phyloP scores from a whole-genome alignment of 2,797 vertebrate genomes.

The Rallus crepitans region DNA sequence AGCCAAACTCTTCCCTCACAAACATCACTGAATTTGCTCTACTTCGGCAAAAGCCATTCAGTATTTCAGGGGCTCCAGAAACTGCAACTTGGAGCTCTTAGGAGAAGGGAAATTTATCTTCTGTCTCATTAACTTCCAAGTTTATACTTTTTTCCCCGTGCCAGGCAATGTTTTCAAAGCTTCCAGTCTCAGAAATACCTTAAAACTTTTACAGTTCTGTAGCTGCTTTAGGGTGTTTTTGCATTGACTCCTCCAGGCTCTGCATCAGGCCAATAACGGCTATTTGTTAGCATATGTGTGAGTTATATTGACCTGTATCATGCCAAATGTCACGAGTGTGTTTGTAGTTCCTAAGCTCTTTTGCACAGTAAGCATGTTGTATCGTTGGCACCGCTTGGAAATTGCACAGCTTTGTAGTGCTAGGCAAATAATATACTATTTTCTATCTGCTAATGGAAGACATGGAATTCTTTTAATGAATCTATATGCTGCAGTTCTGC shows the following conservation, averaged over 20 bases:
- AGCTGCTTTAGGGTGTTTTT: neutral
- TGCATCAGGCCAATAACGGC: neutral
- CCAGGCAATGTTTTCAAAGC: neutral
- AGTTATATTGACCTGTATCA: conserved; percentile 19
- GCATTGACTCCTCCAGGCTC: neutral
- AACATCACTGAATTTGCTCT: conserved; percentile 9
- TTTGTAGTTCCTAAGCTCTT: conserved; percentile 36
- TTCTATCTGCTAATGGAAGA: conserved; percentile 8
- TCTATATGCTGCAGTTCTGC: conserved; percentile 20
- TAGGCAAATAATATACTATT: conserved; percentile 32
- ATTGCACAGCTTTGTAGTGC: neutral
- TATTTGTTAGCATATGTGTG: conserved; percentile 13
- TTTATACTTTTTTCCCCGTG: neutral
- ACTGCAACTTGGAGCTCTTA: neutral
- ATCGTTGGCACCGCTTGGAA: neutral
- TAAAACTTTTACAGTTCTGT: neutral
- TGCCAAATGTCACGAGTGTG: conserved; percentile 42
- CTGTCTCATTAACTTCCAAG: conserved; percentile 18
- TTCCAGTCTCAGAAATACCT: neutral
- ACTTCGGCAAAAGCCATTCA: neutral
- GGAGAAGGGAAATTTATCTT: neutral
- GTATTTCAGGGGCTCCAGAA: neutral
- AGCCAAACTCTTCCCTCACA: neutral
- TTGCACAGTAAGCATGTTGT: neutral
- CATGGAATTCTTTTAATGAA: conserved; percentile 35